Base-by-base conservation (phyloP, 2,113 vertebrate genomes). In the Aleadryas rufinucha region DNA sequence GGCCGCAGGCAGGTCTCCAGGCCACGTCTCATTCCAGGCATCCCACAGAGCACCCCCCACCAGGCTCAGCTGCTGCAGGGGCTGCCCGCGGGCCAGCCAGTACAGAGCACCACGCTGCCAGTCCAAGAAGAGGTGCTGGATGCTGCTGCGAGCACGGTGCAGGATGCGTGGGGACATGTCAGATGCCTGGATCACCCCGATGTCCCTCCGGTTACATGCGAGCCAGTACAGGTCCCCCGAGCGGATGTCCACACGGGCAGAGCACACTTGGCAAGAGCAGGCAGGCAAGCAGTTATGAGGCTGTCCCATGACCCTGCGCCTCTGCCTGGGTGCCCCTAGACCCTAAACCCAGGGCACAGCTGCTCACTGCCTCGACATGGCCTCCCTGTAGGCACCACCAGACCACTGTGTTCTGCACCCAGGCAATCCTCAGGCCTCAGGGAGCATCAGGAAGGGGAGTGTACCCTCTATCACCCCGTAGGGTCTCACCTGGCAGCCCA, bases 151-250 rank as follows among this genome's bases (percentile, higher is more conserved):
- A 3, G 98, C 97, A 8, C 75, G 97, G 91, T 99, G 98, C 39
- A 99, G 96, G 64, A 94, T 84, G 61, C 28, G 94, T 0, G 96
- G 92, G 61, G 96, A 89, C 41, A 30, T 47, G 9, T 95, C 94
- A 41, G 95, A 49, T 0, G 77, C 26, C 8, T 22, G 88, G 30
- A 90, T 98, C 70, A 98, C 97, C 11, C 97, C 98, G 5, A 99
- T 97, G 64, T 89, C 86, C 52, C 97, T 97, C 72, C 96, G 97
- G 91, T 99, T 98, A 92, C 99, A 99, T 0, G 99, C 97, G 2
- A 99, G 94, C 99, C 99, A 99, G 88, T 98, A 99, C 13, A 99
- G 56, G 76, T 96, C 97, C 9, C 98, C 98, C 1, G 95, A 98
- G 65, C 66, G 85, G 82, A 98, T 96, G 84, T 99, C 98, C 52